These are phyloP conservation scores for Mycalesis mineus DNA, from an alignment of 2,888 invertebrate species.

Conservation along the genomic window DNA sequence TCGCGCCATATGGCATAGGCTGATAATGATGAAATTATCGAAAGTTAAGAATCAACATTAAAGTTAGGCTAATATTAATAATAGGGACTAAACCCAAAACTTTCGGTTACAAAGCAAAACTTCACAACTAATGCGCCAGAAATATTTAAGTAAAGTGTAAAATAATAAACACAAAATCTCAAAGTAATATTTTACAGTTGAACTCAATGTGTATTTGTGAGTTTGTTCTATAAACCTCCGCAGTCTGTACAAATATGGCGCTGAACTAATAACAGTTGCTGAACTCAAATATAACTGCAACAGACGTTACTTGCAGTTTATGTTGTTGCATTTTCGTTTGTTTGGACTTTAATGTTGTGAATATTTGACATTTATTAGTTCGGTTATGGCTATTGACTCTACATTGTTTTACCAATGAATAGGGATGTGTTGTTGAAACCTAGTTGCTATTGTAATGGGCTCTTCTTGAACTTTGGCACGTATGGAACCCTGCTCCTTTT, in stretches of 20 bases:
- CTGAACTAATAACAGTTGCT: slow-evolving; percentile 4
- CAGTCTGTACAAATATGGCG: background rate
- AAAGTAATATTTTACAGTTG: slow-evolving; percentile 1
- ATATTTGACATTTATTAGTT: background rate
- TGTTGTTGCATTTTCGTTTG: background rate
- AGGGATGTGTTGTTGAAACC: background rate
- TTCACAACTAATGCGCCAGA: no score
- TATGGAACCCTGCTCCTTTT: no score
- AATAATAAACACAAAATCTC: background rate
- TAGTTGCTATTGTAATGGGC: no score
- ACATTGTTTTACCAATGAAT: background rate
- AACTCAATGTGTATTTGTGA: background rate
- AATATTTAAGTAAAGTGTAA: no score
- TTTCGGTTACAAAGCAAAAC: background rate
- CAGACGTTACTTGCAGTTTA: background rate
- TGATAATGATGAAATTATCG: no score
- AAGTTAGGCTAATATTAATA: no score
- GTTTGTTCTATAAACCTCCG: background rate
- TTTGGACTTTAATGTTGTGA: background rate
- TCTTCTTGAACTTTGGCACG: no score
- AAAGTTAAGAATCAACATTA: no score
- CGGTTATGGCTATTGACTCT: background rate
- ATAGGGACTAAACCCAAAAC: no score
- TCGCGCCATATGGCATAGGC: no score
- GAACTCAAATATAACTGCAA: slow-evolving; percentile 4